phyloP scores from a whole-genome alignment of 2,797 vertebrate species.

The Melanotaenia trifasciata region DNA sequence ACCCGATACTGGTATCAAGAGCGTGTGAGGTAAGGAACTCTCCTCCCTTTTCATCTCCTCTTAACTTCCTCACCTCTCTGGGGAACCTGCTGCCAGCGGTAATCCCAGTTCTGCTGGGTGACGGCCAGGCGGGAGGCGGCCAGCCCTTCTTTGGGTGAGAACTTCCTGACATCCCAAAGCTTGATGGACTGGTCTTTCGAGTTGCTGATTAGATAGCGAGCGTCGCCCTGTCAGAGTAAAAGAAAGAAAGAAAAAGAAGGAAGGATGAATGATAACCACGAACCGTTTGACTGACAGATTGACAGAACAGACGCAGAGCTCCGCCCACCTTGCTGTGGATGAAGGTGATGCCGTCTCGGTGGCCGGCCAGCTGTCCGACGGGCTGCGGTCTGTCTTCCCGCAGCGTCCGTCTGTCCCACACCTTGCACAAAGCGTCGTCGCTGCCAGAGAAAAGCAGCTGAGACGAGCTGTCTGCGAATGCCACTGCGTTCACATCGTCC shows the following conservation, averaged over 20 bases:
- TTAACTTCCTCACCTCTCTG: slow-evolving; percentile 85
- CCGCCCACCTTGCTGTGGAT: slow-evolving; percentile 91
- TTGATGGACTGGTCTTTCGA: slow-evolving; percentile 97
- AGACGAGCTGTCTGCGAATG: slow-evolving; percentile 91
- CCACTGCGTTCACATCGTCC: slow-evolving; percentile 93
- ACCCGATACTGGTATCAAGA: too few species aligned
- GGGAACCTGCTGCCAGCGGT: slow-evolving; percentile 95
- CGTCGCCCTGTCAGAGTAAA: slow-evolving; percentile 85
- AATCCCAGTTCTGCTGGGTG: slow-evolving; percentile 95
- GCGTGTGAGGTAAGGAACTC: too few species aligned
- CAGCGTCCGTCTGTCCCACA: slow-evolving; percentile 94
- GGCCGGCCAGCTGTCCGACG: slow-evolving; percentile 92
- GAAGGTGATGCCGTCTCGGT: slow-evolving; percentile 95
- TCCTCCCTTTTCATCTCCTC: neutral
- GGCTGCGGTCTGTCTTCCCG: slow-evolving; percentile 91
- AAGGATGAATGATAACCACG: neutral
- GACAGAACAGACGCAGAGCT: slow-evolving; percentile 20
- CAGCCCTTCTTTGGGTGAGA: slow-evolving; percentile 90
- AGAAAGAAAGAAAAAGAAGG: neutral
- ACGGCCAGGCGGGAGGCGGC: slow-evolving; percentile 91
- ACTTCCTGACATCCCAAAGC: slow-evolving; percentile 93
- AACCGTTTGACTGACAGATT: slow-evolving; percentile 23
- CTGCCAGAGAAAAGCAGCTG: slow-evolving; percentile 94
- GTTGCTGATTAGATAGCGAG: slow-evolving; percentile 93
- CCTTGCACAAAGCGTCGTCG: slow-evolving; percentile 93